Evolutionary conservation across 2,113 vertebrate species (phyloP).

Genomic region (Ammodytes dubius): DNA sequence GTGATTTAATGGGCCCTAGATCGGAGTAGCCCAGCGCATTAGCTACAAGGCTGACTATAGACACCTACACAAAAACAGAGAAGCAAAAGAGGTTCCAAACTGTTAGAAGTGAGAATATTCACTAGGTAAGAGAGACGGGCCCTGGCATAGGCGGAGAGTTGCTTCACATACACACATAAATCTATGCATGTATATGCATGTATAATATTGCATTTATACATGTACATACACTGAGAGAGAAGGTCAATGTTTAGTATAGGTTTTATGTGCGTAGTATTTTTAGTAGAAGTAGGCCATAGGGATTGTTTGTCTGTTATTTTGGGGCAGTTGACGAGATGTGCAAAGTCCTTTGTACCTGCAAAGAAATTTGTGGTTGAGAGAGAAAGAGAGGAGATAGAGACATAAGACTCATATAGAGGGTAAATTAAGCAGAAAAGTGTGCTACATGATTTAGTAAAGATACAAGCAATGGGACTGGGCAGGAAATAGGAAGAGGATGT

Average conservation of each 20-base stretch:
- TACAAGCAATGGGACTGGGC: conserved; percentile 75
- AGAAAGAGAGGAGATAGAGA: conserved; percentile 87
- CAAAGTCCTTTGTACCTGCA: conserved; percentile 96
- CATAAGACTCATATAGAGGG: conserved; percentile 84
- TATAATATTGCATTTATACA: conserved; percentile 87
- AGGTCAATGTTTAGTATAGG: conserved; percentile 85
- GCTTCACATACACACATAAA: conserved; percentile 87
- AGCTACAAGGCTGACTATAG: conserved; percentile 99
- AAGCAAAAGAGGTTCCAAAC: conserved; percentile 97
- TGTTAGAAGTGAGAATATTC: conserved; percentile 93
- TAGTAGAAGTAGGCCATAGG: conserved; percentile 77
- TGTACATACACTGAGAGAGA: conserved; percentile 87
- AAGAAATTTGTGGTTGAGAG: conserved; percentile 94
- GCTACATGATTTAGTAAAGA: conserved; percentile 78
- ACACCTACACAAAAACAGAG: conserved; percentile 99
- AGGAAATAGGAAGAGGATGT: conserved; percentile 76
- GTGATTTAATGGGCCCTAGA: conserved; percentile 99
- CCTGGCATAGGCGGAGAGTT: conserved; percentile 91
- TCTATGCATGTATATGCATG: conserved; percentile 86
- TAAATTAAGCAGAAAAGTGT: conserved; percentile 82
- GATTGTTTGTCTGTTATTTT: conserved; percentile 82
- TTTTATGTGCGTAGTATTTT: conserved; percentile 81
- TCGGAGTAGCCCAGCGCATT: conserved; percentile 99
- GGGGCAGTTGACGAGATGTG: conserved; percentile 81
- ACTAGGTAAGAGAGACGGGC: conserved; percentile 86